Base-by-base conservation (phyloP, 1,140 invertebrate genomes). In the Anagrus nilaparvatae region DNA sequence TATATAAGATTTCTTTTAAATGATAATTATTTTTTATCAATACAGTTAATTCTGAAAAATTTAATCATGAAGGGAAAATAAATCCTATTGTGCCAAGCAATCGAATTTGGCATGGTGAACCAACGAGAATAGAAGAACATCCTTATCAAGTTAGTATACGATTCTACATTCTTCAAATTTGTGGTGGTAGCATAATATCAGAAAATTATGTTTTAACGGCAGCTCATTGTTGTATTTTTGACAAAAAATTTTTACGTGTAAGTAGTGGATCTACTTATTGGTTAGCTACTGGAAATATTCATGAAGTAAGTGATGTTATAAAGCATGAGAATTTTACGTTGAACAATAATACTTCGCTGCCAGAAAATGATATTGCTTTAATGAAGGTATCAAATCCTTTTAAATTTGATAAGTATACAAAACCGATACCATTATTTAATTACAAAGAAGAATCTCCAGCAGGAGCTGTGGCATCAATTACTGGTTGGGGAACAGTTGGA, bases 341-440 rank as follows among this genome's bases (percentile, higher is more conserved):
- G n/a, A 18, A 37, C 1, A 50, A 28, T 7, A n/a, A 24, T 2
- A 18, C 4, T 16, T 66, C 69, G 9, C 61, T 67, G 4, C 66
- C 60, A 8, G 56, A 62, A 24, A 68, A 76, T 42, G 82, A 84
- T 51, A 73, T 84, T 36, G 78, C 77, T 19, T 21, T 83, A 1
- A 54, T 83, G 12, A 69, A 63, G 45, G 58, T 80, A 3, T 57
- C 59, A 12, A 61, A 62, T 20, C 60, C 74, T 2, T 58, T 81
- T 19, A 51, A 51, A 13, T 73, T 74, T 41, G 70, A 63, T 44
- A 51, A 67, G 25, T 63, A 54, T 27, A 68, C 81, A 1, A 61
- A 69, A 14, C 55, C 73, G 2, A 65, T 78, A 23, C 33, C 46
- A 1, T 47, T 81, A 48, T 41, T 42, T 9, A 23, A 13, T 8